Conservation (phyloP, 2,797 vertebrate species). For the Sylvia borin region DNA sequence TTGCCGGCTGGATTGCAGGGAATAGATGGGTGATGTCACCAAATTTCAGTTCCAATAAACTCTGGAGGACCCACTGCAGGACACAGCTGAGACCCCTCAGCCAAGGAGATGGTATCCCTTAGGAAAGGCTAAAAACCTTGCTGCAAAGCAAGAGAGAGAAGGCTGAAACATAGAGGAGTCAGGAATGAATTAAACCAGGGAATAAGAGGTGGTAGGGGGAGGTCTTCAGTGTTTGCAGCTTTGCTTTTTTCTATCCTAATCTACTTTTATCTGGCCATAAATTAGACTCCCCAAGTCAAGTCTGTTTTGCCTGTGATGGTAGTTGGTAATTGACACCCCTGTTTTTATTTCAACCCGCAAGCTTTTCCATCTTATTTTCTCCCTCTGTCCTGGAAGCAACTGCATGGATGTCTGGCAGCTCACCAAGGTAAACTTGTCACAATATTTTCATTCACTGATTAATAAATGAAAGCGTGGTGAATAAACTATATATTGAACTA, state of each 20-base stretch:
- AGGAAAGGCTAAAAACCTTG: background rate
- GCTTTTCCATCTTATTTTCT: background rate
- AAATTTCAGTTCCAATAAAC: background rate
- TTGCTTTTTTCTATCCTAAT: background rate
- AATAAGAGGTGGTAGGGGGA: background rate
- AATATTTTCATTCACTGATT: background rate
- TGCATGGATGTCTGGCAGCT: fast-evolving
- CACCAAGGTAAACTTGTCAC: background rate
- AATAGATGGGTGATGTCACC: background rate
- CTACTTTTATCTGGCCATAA: background rate
- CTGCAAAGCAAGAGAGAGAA: background rate
- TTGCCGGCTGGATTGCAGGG: background rate
- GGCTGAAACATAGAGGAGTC: background rate
- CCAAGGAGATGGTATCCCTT: background rate
- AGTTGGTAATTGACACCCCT: background rate
- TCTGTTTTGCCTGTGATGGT: background rate
- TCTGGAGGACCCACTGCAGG: too few species aligned
- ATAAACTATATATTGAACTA: background rate
- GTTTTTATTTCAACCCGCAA: fast-evolving
- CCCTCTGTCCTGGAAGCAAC: background rate
- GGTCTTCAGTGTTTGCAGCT: background rate
- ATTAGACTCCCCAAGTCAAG: background rate
- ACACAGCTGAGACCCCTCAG: background rate
- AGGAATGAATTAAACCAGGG: background rate
- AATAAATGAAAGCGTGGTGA: background rate